A percentile compares a stretch with the other conserved stretches of the same genome.
phyloP scores from a whole-genome alignment of 2,113 vertebrate genomes.

The Spea multiplicata region DNA sequence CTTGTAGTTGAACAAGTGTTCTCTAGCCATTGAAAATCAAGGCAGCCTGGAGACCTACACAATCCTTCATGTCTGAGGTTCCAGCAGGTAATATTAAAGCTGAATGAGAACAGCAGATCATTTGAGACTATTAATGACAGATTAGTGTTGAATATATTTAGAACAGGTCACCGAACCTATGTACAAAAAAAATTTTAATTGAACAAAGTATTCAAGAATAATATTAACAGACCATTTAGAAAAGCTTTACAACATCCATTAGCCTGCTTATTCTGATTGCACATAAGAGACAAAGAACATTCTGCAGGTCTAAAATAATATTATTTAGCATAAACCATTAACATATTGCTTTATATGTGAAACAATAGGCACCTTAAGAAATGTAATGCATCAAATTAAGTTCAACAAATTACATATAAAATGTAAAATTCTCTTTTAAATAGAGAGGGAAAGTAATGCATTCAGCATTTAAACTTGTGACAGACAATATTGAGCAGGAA shows the following conservation, averaged over 20 bases:
- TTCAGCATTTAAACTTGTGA: too few relatives aligned
- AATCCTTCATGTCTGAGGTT: too few relatives aligned
- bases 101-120: neutral
- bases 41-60: too few relatives aligned
- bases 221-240: neutral
- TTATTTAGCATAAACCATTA: neutral
- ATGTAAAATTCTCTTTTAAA: neutral
- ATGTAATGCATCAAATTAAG: neutral
- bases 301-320: neutral
- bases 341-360: neutral
- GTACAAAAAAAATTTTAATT: neutral
- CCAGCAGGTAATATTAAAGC: too few relatives aligned
- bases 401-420: neutral
- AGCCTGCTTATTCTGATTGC: neutral
- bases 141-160: neutral
- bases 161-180: neutral
- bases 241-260: neutral
- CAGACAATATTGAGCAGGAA: too few relatives aligned
- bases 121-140: neutral
- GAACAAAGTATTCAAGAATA: neutral
- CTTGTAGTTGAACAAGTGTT: too few relatives aligned
- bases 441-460: conserved; percentile 12
- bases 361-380: neutral
- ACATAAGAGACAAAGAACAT: neutral
- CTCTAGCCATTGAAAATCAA: too few relatives aligned